Evolutionary conservation across 2,113 vertebrate genomes (phyloP), one percentile per base, ranked within the genome.

Genomic region (Cyanistes caeruleus): DNA sequence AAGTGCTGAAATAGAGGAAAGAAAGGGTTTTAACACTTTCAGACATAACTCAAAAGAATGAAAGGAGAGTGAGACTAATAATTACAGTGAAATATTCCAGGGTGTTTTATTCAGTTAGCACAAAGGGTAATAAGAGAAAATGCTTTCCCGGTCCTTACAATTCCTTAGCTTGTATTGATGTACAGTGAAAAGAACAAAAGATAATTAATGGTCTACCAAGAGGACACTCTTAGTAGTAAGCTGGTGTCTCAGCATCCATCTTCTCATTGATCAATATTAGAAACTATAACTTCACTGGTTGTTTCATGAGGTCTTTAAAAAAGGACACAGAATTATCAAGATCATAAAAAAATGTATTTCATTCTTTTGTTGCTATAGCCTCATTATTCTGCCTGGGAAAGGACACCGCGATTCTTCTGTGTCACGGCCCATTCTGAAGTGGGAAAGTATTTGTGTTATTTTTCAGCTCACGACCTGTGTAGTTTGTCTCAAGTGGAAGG

Each of bases 261-360:
- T 94, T 91, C 84, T 64, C 56, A 33, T 13, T 81, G 90, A 96
- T 96, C 95, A 85, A 95, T 96, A 95, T 56, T 84, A 83, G 63
- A 95, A 94, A 90, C 79, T 74, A 37, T 95, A 97, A 91, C 87
- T 93, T 89, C 53, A 60, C 51, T 4, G 1, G 30, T 63, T 95
- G 84, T 63, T 95, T 96, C 88, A 96, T 70, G 85, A 80, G 67
- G 68, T 18, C 80, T 84, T 93, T 81, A 44, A 84, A 88, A 95
- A 84, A 75, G 58, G 84, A 95, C 84, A 95, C 65, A 92, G 79
- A 95, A 95, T 95, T 81, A 96, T 63, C 84, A 91, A 93, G 93
- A 94, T 53, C 80, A 95, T 96, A 87, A 95, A 95, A 95, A 95
- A 84, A 87, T 55, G 35, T 94, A 93, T 96, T 96, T 96, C 70